These are phyloP conservation scores for Drosophila niveifrons DNA, from an alignment of 2,888 invertebrate genomes.

Conservation along the genomic window DNA sequence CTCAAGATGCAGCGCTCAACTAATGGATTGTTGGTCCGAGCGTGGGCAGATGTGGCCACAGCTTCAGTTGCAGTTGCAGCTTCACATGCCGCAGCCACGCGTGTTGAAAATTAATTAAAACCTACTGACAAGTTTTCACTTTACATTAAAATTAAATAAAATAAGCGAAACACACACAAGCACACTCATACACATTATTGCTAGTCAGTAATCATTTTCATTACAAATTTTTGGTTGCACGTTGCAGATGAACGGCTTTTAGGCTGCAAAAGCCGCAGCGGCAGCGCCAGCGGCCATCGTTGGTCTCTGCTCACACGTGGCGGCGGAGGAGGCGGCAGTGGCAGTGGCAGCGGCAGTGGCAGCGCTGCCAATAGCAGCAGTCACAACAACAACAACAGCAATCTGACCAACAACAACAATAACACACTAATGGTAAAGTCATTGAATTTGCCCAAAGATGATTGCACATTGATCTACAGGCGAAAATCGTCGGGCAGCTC, in stretches of 20 bases:
- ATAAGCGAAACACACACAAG: conserved; percentile 20
- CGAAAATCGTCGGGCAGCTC: conserved; percentile 85
- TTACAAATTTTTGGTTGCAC: not conserved
- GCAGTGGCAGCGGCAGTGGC: conserved; percentile 10
- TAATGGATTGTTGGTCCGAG: not conserved
- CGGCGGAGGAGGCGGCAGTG: conserved; percentile 13
- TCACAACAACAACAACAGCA: conserved; percentile 74
- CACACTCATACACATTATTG: conserved; percentile 21
- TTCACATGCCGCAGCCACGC: not conserved
- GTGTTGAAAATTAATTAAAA: conserved; percentile 51
- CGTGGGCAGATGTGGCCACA: conserved; percentile 4
- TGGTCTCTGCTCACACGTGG: conserved; percentile 81
- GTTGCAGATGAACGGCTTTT: conserved; percentile 69
- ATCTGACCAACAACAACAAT: conserved; percentile 78
- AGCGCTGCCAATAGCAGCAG: conserved; percentile 11
- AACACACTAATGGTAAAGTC: conserved; percentile 81
- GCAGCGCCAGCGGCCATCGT: conserved; percentile 77
- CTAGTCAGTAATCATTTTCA: not conserved
- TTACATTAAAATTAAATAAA: conserved; percentile 45
- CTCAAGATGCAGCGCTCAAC: not conserved
- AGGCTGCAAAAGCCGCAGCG: conserved; percentile 72
- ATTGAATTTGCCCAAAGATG: conserved; percentile 84
- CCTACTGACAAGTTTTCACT: conserved; percentile 40
- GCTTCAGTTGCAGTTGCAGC: not conserved
- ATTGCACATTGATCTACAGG: conserved; percentile 82